Conservation (phyloP, 2,797 vertebrate genomes). For the Hoplostethus mediterraneus region DNA sequence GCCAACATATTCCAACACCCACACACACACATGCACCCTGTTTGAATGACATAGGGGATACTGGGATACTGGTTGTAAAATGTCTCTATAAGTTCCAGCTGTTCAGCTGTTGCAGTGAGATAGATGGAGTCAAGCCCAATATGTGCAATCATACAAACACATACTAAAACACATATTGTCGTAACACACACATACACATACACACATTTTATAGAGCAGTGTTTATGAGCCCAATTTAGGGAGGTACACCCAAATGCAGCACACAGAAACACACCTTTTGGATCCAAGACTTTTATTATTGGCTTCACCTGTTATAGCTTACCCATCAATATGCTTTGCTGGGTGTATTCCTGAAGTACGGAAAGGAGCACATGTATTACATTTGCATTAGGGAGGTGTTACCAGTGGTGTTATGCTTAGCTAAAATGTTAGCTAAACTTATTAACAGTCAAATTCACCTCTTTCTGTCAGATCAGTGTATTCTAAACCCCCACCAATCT, state of each 20-base stretch:
- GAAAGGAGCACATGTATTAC: no score
- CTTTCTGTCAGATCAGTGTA: no score
- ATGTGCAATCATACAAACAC: conserved; percentile 2
- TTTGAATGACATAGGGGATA: not conserved
- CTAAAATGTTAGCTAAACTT: no score
- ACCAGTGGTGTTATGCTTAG: no score
- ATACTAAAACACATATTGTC: conserved; percentile 20
- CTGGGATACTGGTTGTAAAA: conserved; percentile 3
- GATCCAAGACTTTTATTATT: not conserved
- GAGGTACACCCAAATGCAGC: not conserved
- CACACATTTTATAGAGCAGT: not conserved
- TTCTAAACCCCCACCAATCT: no score
- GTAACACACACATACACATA: not conserved
- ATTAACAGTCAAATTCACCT: no score
- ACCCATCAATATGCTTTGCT: no score
- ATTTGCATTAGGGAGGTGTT: no score
- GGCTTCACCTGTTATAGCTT: no score
- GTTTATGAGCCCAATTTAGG: not conserved
- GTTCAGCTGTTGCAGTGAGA: conserved; percentile 8
- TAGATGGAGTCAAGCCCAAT: conserved; percentile 9
- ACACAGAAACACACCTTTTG: conserved; percentile 3
- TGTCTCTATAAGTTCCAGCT: not conserved
- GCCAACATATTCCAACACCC: not conserved
- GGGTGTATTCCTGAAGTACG: no score
- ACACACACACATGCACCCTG: not conserved